These are phyloP conservation scores for Zoanthus sociatus DNA, from an alignment of 92 coral and sea anemone species.

Conservation along the genomic window DNA sequence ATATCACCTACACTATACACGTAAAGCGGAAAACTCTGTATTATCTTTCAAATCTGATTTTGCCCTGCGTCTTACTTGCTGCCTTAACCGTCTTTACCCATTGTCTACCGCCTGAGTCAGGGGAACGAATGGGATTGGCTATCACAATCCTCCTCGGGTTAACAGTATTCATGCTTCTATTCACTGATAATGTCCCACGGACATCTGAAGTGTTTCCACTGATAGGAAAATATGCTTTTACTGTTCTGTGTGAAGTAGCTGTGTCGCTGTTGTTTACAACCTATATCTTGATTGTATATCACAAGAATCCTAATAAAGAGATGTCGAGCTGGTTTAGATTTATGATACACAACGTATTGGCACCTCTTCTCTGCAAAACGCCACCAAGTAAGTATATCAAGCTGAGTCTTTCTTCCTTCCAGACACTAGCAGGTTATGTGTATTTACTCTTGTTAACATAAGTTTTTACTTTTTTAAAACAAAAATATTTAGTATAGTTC, in stretches of 20 bases:
- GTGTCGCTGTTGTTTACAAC: conserved; percentile 84
- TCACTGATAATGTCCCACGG: conserved; percentile 95
- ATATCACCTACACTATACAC: conserved; percentile 90
- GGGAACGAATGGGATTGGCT: conserved; percentile 93
- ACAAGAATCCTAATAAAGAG: conserved; percentile 85
- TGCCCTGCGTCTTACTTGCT: conserved; percentile 90
- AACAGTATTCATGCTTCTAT: conserved; percentile 98
- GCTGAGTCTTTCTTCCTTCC: too few species aligned
- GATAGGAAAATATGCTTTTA: conserved; percentile 94
- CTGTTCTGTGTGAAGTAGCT: conserved; percentile 85
- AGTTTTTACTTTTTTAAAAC: too few species aligned
- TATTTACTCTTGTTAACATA: too few species aligned
- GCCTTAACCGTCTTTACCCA: conserved; percentile 86
- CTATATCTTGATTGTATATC: conserved; percentile 76
- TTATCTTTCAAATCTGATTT: conserved; percentile 88
- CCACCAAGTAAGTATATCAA: conserved; percentile 70
- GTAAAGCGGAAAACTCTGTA: conserved; percentile 81
- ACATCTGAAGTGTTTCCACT: conserved; percentile 95
- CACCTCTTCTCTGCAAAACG: conserved; percentile 83
- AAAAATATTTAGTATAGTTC: too few species aligned
- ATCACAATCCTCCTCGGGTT: conserved; percentile 91
- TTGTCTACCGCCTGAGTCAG: conserved; percentile 98
- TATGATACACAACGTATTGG: conserved; percentile 78
- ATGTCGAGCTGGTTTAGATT: conserved; percentile 93
- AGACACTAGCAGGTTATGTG: too few species aligned